Percentiles rank a stretch among this genome's conserved stretches.
Conservation (phyloP, 2,888 invertebrate species). For the Nomada fucata region DNA sequence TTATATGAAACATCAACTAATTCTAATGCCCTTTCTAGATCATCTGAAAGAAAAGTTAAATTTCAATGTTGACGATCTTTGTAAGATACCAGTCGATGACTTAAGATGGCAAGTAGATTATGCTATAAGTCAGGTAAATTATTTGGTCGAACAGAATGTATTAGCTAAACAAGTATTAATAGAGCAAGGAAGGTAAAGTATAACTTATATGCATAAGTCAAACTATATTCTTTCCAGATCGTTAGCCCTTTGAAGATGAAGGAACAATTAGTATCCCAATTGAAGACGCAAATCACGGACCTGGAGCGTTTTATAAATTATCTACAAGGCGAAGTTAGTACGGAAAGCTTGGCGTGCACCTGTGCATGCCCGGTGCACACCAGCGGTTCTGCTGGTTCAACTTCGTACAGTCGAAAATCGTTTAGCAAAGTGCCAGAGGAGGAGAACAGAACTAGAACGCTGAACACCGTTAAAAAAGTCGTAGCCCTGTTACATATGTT, state of each 20-base stretch:
- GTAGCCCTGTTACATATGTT: constrained; percentile 96
- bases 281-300: constrained; percentile 98
- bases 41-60: constrained; percentile 94
- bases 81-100: constrained; percentile 91
- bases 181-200: neutral
- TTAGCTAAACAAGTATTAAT: neutral
- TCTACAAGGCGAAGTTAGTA: constrained; percentile 91
- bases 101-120: constrained; percentile 94
- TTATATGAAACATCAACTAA: neutral
- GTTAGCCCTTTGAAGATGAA: constrained; percentile 98
- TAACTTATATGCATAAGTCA: neutral
- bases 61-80: constrained; percentile 93
- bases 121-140: constrained; percentile 91
- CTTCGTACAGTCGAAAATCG: constrained; percentile 78
- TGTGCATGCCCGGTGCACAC: constrained; percentile 84
- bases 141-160: neutral
- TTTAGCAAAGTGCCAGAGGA: constrained; percentile 80
- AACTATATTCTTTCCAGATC: constrained; percentile 85
- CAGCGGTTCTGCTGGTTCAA: constrained; percentile 71
- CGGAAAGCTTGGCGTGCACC: constrained; percentile 85
- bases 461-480: constrained; percentile 93
- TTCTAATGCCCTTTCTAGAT: constrained; percentile 84
- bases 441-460: constrained; percentile 86
- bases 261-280: constrained; percentile 96
- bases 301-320: constrained; percentile 98